Evolutionary conservation across 2,113 vertebrate genomes (phyloP), one percentile per base, ranked within the genome.

Genomic region (Nipponia nippon): DNA sequence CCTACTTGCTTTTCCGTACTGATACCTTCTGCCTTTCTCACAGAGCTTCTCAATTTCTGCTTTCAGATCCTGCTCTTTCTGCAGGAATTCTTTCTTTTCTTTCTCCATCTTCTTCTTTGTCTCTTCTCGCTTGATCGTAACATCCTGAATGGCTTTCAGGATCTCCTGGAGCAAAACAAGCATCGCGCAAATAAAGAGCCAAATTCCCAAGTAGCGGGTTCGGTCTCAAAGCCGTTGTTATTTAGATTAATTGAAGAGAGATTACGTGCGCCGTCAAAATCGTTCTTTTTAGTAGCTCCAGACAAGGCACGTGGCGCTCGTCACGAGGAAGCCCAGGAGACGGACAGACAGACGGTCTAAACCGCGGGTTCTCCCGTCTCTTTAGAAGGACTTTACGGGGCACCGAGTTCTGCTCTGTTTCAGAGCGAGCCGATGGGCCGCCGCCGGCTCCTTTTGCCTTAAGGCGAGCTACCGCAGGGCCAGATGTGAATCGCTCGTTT

Each of bases 71-170:
- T 98, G 98, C 56, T 98, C 98, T 75, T 99, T 99, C 90, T 98
- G 98, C 76, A 97, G 59, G 82, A 98, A 99, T 42, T 99, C 98
- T 36, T 98, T 99, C 96, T 98, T 98, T 32, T 99, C 99, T 69
- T 99, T 98, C 89, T 99, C 98, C 94, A 99, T 98, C 93, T 98
- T 99, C 91, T 98, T 98, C 90, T 97, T 98, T 3, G 98, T 98
- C 92, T 99, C 98, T 80, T 99, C 98, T 19, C 98, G 96, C 80
- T 98, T 99, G 71, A 98, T 98, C 0, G 98, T 98, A 53, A 99
- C 97, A 3, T 98, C 98, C 95, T 99, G 98, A 76, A 98, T 97
- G 1, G 97, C 98, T 72, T 98, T 98, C 84, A 98, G 62, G 59
- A 97, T 98, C 84, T 98, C 98, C 98, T 98, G 23, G 34, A 63